phyloP scores from a whole-genome alignment of 2,797 vertebrate genomes.

The Etheostoma perlongum region DNA sequence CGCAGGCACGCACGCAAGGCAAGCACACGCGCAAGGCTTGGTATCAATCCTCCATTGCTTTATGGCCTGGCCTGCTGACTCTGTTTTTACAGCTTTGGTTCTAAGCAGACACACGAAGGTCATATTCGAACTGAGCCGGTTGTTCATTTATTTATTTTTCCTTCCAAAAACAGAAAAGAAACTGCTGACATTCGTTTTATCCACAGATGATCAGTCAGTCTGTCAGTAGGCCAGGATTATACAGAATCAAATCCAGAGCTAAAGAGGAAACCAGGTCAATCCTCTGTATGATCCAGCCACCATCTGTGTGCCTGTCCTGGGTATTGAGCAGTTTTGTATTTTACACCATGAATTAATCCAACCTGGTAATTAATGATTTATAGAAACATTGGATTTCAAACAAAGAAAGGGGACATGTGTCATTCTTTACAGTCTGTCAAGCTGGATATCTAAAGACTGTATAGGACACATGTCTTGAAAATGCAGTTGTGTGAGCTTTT shows the following conservation, averaged over 20 bases:
- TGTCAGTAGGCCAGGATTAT: slow-evolving; percentile 71
- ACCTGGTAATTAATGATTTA: slow-evolving; percentile 27
- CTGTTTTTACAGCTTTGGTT: slow-evolving; percentile 33
- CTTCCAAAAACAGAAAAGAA: slow-evolving; percentile 39
- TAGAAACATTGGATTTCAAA: slow-evolving; percentile 26
- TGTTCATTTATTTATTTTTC: slow-evolving; percentile 16
- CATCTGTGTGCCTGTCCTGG: slow-evolving; percentile 71
- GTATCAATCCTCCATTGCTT: background rate
- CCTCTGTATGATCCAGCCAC: slow-evolving; percentile 70
- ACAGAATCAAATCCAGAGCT: slow-evolving; percentile 74
- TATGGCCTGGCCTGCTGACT: slow-evolving; percentile 31
- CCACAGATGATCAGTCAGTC: slow-evolving; percentile 71
- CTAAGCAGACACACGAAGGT: slow-evolving; percentile 38
- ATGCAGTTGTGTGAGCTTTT: background rate
- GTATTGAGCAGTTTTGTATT: slow-evolving; percentile 65
- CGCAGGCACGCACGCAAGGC: background rate
- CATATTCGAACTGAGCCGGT: slow-evolving; percentile 26
- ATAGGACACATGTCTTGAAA: background rate
- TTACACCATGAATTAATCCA: slow-evolving; percentile 62
- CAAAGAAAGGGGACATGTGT: slow-evolving; percentile 3
- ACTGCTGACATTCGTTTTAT: slow-evolving; percentile 66
- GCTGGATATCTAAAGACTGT: background rate
- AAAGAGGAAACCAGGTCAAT: slow-evolving; percentile 78
- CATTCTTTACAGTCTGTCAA: background rate
- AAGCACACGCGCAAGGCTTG: slow-evolving; percentile 6